Percentiles rank a stretch among this genome's conserved stretches.
phyloP scores from a whole-genome alignment of 2,888 invertebrate genomes.

The Drosophila infuscata region DNA sequence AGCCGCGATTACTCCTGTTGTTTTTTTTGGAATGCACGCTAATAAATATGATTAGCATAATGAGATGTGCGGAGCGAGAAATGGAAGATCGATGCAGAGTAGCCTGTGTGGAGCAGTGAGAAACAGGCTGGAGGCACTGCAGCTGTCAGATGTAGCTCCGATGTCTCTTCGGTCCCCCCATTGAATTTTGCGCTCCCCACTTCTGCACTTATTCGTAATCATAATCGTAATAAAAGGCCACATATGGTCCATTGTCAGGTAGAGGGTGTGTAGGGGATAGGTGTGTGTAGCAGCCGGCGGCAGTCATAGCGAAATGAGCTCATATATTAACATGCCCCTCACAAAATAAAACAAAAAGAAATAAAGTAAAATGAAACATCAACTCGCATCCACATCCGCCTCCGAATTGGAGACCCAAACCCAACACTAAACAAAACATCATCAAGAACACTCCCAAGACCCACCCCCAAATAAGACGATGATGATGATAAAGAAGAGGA shows the following conservation, averaged over 20 bases:
- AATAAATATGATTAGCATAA: constrained; percentile 79
- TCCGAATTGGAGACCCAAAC: background rate
- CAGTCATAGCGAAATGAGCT: constrained; percentile 56
- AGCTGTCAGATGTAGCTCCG: constrained; percentile 51
- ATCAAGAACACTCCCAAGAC: constrained; percentile 24
- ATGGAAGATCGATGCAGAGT: constrained; percentile 27
- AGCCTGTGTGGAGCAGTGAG: background rate
- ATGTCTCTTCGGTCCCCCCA: background rate
- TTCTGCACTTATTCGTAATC: constrained; percentile 72
- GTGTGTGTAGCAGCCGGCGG: constrained; percentile 21
- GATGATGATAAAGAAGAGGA: background rate
- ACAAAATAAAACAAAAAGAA: background rate
- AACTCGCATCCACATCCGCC: constrained; percentile 27
- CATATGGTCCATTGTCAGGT: constrained; percentile 63
- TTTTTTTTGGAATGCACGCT: constrained; percentile 40
- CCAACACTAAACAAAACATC: constrained; percentile 29
- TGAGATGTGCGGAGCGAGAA: constrained; percentile 48
- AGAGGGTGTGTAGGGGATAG: background rate
- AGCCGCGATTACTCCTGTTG: constrained; percentile 17
- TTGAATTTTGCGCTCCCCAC: constrained; percentile 4
- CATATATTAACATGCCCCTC: constrained; percentile 59
- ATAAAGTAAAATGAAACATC: background rate
- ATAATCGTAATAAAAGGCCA: constrained; percentile 73
- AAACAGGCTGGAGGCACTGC: constrained; percentile 11
- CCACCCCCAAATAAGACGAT: constrained; percentile 3